A percentile compares a stretch with the other conserved stretches of the same genome.
Evolutionary conservation across 2,888 invertebrate species (phyloP).

Genomic region (Pteria penguin): DNA sequence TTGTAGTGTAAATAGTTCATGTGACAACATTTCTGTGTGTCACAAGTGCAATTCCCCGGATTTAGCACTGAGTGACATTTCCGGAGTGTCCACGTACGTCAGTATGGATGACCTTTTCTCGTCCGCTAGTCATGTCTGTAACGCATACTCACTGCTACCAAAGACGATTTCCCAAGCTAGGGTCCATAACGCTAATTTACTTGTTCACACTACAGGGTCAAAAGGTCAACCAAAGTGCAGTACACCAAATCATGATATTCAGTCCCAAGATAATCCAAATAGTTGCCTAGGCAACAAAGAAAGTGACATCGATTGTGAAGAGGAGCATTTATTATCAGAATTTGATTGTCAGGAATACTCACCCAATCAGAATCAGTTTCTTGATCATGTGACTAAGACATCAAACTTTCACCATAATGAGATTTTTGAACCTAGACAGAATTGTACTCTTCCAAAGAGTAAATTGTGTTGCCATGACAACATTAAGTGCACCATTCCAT

Average conservation of each 20-base stretch:
- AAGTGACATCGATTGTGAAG: neutral
- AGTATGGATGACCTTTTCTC: constrained; percentile 10
- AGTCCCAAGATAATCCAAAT: neutral
- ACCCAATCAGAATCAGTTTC: neutral
- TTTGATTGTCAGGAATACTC: neutral
- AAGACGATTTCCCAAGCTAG: neutral
- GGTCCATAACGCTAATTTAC: neutral
- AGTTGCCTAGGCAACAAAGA: neutral
- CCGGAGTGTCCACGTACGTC: constrained; percentile 19
- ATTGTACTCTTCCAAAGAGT: neutral
- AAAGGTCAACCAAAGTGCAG: neutral
- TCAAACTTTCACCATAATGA: neutral
- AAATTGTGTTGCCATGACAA: neutral
- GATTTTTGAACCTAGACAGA: neutral
- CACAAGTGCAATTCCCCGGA: constrained; percentile 18
- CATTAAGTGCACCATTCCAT: neutral
- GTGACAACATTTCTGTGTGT: constrained; percentile 8
- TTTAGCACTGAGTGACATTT: constrained; percentile 35
- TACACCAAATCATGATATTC: neutral
- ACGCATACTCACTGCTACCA: constrained; percentile 11
- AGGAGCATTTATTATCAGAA: neutral
- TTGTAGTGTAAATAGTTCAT: constrained; percentile 18
- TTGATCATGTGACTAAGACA: neutral
- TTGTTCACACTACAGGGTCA: neutral
- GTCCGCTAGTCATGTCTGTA: constrained; percentile 18